Base-by-base conservation (phyloP, 92 coral and sea anemone species). In the Porites lobata region DNA sequence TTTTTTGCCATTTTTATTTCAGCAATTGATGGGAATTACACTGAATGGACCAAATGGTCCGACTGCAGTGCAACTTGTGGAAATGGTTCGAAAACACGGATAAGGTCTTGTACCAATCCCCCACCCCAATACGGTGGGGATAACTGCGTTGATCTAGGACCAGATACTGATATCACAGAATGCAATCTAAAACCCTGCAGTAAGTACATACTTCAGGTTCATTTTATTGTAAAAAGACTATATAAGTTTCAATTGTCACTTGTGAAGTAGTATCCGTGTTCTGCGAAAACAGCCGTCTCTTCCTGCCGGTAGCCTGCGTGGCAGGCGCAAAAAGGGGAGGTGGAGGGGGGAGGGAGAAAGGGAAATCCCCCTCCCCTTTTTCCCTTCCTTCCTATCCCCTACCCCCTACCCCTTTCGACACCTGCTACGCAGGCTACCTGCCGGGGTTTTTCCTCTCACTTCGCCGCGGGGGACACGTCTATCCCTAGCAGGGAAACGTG, bases 31-130 rank as follows among this genome's bases (percentile, higher is more conserved):
- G 17, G 14, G 63, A 58, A 11, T 11, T 58, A 17, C 63, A 58
- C 14, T 58, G 63, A 58, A 58, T 11, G 13, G 17, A 11, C 17
- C 17, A 11, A 58, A 11, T 58, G 14, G 63, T 58, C 13, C 63
- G 17, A 11, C 17, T 17, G 13, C 17, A 58, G 63, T 17, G 47
- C 47, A 38, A 38, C 47, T 38, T 38, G 47, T 38, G 47, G 47
- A 38, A 38, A 38, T 38, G 47, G 47, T 38, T 17, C 13, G 13
- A 38, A 75, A 22, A 54, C 19, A 56, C 62, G 79, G 20, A 43
- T 64, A 75, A 75, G 79, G 24, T 2, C 21, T 12, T 75, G 79
- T 59, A 75, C 63, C 65, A 75, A 24, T n/a, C 79, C 79, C n/a
- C 65, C 64, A 11, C 79, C 79, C 19, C 63, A 75, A 21, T 20